Base-by-base conservation (phyloP, 2,797 vertebrate genomes). In the Falco peregrinus region DNA sequence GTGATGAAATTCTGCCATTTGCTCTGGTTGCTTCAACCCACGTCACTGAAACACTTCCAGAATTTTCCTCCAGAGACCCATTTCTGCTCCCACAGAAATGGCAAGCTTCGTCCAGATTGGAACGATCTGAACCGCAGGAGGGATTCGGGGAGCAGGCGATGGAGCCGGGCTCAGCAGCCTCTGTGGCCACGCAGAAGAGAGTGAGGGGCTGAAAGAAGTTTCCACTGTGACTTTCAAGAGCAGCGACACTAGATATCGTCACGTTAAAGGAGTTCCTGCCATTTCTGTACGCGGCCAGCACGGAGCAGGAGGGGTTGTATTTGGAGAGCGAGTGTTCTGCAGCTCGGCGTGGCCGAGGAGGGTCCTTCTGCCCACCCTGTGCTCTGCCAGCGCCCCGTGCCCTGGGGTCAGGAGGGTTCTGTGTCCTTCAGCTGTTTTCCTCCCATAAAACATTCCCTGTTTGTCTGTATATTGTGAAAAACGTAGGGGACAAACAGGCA, bases 81-180 rank as follows among this genome's bases (percentile, higher is more conserved):
- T 94, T 75, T 22, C 9, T 93, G 76, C 75, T 91, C 68, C 63
- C 87, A 64, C 87, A 93, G 94, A 53, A 84, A 69, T 39, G 78
- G 89, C 87, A 77, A 93, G 85, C 83, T 81, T n/a, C 16, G 24
- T 54, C n/a, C 73, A 59, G 56, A 17, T 93, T 10, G 9, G 91
- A 75, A 53, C 8, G 71, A 63, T 85, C 10, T 28, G 16, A n/a
- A 60, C 35, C 87, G 6, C 53, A 26, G 77, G 14, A 69, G 85
- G 25, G 91, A 57, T 67, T 93, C 41, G 21, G 13, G 0, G 39
- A 41, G 39, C 39, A 14, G 39, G 39, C 39, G 39, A 13, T 41
- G 39, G 12, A 41, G 39, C 39, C 0, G 56, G 41, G 64, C 87
- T 71, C 71, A 2, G 45, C 54, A 21, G 41, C 35, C 57, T 24